These are phyloP conservation scores for Dendrolimus houi DNA, from an alignment of 2,888 invertebrate species.

Conservation along the genomic window DNA sequence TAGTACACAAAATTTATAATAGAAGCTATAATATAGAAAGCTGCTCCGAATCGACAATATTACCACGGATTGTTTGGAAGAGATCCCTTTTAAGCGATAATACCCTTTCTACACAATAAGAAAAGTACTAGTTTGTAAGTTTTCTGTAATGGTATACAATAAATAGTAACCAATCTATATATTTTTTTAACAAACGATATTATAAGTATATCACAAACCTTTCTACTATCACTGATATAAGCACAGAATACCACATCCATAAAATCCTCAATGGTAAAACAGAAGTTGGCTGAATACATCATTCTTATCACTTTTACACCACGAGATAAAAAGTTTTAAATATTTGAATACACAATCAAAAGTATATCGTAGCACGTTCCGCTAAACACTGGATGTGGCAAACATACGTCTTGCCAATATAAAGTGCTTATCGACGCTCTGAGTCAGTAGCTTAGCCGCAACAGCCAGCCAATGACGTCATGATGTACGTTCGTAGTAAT, in stretches of 20 bases:
- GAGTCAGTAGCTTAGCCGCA: slow-evolving; percentile 15
- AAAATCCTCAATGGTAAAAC: slow-evolving; percentile 56
- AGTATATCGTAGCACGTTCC: slow-evolving; percentile 6
- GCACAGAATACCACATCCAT: slow-evolving; percentile 64
- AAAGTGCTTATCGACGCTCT: slow-evolving; percentile 13
- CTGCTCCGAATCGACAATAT: no score
- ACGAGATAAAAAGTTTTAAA: slow-evolving; percentile 10
- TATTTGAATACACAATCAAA: slow-evolving; percentile 5
- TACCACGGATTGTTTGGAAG: no score
- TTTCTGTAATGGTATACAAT: no score
- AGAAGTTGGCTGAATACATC: slow-evolving; percentile 54
- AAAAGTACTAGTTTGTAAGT: no score
- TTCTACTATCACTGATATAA: slow-evolving; percentile 40
- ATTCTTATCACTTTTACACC: slow-evolving; percentile 11
- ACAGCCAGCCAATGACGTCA: slow-evolving; percentile 17
- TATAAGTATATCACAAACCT: slow-evolving; percentile 27
- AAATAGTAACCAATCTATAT: no score
- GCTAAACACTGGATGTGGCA: slow-evolving; percentile 4
- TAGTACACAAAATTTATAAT: no score
- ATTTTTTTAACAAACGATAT: no score
- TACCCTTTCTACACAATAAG: no score
- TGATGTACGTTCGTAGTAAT: neutral
- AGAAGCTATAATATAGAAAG: no score
- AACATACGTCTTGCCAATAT: slow-evolving; percentile 16
- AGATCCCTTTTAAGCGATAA: no score